Evolutionary conservation across 2,113 vertebrate genomes (phyloP).

Genomic region (Budorcas taxicolor): DNA sequence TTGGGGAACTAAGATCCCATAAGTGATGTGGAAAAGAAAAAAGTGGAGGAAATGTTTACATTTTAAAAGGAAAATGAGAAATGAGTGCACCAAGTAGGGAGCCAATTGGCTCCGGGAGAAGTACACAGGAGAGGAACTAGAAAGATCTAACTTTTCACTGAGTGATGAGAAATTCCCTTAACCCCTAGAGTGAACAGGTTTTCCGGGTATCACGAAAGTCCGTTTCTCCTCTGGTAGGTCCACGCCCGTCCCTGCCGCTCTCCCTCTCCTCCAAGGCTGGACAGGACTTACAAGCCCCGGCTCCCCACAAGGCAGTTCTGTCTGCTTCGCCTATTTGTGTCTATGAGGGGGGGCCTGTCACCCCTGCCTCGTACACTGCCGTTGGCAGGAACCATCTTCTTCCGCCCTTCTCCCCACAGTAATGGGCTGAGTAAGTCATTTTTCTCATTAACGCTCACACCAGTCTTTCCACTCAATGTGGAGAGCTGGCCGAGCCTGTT

Average conservation of each 20-base stretch:
- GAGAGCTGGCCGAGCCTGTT: not conserved
- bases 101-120: rapidly evolving
- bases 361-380: rapidly evolving
- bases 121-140: rapidly evolving
- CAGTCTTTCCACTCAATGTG: rapidly evolving
- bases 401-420: not conserved
- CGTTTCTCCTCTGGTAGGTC: too few relatives aligned
- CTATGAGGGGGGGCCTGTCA: rapidly evolving
- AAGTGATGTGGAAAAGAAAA: not conserved
- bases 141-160: too few relatives aligned
- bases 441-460: not conserved
- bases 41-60: not conserved
- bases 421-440: rapidly evolving
- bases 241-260: rapidly evolving
- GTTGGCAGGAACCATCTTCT: rapidly evolving
- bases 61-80: not conserved
- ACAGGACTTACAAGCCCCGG: not conserved
- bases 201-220: not conserved
- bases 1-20: not conserved
- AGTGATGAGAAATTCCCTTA: not conserved
- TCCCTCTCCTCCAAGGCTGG: not conserved
- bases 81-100: rapidly evolving
- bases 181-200: rapidly evolving
- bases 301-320: rapidly evolving
- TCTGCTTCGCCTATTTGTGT: rapidly evolving